Conservation (phyloP, 2,797 vertebrate species). For the Epinephelus coioides region DNA sequence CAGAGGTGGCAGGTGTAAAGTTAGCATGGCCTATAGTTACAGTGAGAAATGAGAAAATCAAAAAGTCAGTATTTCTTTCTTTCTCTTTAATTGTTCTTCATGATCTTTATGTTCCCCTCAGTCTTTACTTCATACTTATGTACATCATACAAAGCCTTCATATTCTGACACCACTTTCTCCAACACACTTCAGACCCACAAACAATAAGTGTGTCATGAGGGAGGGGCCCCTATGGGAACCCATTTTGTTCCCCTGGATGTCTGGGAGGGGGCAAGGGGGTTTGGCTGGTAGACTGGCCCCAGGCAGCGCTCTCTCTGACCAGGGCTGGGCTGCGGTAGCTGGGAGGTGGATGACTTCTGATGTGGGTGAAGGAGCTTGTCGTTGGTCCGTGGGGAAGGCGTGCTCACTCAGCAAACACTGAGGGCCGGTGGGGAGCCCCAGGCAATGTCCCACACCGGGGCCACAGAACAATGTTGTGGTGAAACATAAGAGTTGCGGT, state of each 20-base stretch:
- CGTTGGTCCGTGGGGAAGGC: slow-evolving; percentile 63
- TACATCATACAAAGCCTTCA: neutral
- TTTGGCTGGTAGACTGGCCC: slow-evolving; percentile 70
- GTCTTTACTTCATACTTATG: slow-evolving; percentile 1
- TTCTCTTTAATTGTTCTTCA: neutral
- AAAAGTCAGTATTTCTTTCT: neutral
- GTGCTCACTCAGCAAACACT: slow-evolving; percentile 69
- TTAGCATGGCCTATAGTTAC: no score
- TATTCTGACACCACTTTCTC: slow-evolving; percentile 5
- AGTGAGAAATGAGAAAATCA: neutral
- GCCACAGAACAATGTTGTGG: slow-evolving; percentile 77
- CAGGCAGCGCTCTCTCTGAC: slow-evolving; percentile 66
- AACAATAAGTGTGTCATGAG: slow-evolving; percentile 30
- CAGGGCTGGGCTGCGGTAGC: slow-evolving; percentile 36
- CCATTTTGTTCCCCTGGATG: slow-evolving; percentile 46
- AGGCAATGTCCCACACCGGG: slow-evolving; percentile 76
- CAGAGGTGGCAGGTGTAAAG: no score
- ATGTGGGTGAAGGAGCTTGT: slow-evolving; percentile 52
- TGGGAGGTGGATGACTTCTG: slow-evolving; percentile 34
- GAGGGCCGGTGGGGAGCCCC: slow-evolving; percentile 73
- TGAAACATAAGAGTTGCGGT: slow-evolving; percentile 76
- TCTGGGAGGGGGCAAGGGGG: slow-evolving; percentile 59
- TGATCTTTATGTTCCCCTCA: slow-evolving; percentile 9
- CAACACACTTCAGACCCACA: slow-evolving; percentile 15
- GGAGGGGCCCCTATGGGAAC: slow-evolving; percentile 40